Evolutionary conservation across 30 jellyfish, hydroid and myxozoan species (phyloP), one percentile per base, ranked within the genome.

Genomic region (Aurelia sp.): DNA sequence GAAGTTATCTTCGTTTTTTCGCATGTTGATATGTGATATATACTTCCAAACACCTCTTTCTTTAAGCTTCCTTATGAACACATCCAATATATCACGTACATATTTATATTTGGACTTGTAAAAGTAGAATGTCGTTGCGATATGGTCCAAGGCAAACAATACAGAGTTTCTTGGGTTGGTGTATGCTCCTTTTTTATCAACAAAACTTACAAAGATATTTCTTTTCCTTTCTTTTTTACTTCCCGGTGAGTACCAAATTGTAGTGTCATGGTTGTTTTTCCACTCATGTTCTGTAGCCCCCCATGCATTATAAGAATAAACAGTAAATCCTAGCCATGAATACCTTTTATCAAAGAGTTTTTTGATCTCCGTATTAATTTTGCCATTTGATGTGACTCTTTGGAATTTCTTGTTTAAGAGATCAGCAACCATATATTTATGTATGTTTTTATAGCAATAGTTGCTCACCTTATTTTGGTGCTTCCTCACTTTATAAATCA

Each of bases 151-250:
- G 16, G 55, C 15, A 12, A 8, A 44, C 15, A 9, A 44, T 44
- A 44, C 55, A 9, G 55, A 44, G 55, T 44, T 44, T 44, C 55
- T 44, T 9, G 55, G 55, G 0, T 44, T 44, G 9, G 55, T 44
- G 55, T 82, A 82, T 13, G 92, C 30, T 16, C 92, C 92, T 38
- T 57, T 50, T 31, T 50, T 68, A 50, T 82, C 92, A 57, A 61
- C 64, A 19, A 67, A 24, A 4, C 71, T 74, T 8, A 71, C 71
- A 10, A 82, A 35, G 52, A 82, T 58, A 21, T 30, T 71, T 67
- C 92, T 53, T 66, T 33, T 82, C 58, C 92, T 57, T 59, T 59
- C 61, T 16, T 82, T 19, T 27, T 59, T 67, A 27, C 22, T 60
- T n/a, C 35, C 44, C n/a, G 92, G 92, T 67, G 63, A 55, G 59